Evolutionary conservation across 2,888 invertebrate genomes (phyloP).

Genomic region (Trichopria drosophilae): DNA sequence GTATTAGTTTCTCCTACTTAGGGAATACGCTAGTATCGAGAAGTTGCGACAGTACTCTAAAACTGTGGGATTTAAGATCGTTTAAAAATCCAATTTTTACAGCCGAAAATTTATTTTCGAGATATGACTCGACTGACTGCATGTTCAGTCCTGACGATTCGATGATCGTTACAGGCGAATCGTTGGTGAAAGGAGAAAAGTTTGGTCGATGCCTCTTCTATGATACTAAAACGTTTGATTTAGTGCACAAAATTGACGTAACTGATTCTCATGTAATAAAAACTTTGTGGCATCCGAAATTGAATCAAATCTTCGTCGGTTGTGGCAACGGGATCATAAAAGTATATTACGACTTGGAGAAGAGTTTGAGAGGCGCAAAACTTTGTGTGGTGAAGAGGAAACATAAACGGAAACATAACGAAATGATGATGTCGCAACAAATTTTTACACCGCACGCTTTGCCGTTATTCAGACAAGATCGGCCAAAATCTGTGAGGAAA

Average conservation of each 20-base stretch:
- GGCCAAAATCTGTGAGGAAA: constrained; percentile 84
- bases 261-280: constrained; percentile 84
- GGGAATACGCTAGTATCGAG: constrained; percentile 78
- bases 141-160: constrained; percentile 91
- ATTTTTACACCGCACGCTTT: constrained; percentile 96
- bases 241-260: constrained; percentile 75
- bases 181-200: constrained; percentile 67
- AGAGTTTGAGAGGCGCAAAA: constrained; percentile 87
- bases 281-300: constrained; percentile 91
- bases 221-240: constrained; percentile 74
- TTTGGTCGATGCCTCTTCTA: constrained; percentile 78
- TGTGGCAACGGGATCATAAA: constrained; percentile 89
- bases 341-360: constrained; percentile 86
- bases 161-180: constrained; percentile 85
- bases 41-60: constrained; percentile 89
- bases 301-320: constrained; percentile 95
- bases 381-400: constrained; percentile 82
- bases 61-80: constrained; percentile 89
- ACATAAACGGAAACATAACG: constrained; percentile 78
- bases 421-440: constrained; percentile 86
- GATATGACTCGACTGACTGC: constrained; percentile 79
- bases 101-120: constrained; percentile 73
- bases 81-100: constrained; percentile 78
- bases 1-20: constrained; percentile 86
- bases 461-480: constrained; percentile 91